Base-by-base conservation (phyloP, 2,888 invertebrate genomes). In the Polylopha cassiicola region DNA sequence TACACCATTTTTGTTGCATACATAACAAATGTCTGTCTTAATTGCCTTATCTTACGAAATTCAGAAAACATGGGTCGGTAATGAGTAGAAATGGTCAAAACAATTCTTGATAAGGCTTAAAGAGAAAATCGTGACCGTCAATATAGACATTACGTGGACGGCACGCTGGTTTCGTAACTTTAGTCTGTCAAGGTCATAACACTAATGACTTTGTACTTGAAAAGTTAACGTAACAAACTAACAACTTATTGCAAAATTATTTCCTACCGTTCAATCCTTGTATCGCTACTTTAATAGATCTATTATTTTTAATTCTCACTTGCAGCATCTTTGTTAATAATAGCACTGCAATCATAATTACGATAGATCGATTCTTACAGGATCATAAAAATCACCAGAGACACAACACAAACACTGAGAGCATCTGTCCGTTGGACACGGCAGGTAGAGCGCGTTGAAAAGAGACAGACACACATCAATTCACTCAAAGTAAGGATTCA, bases 171-270 rank as follows among this genome's bases (percentile, higher is more conserved):
- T 73, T 76, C 62, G 65, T 76, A 74, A 71, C 64, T 65, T 33
- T 68, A 57, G 68, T 63, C 63, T 69, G 62, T 69, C 79, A 81
- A 82, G 82, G 81, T 75, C 73, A 65, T 57, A 49, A 50, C 52
- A 63, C 58, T 71, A 76, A 78, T 69, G 67, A 69, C 65, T 73
- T 68, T 73, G 68, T 73, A 73, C 73, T 73, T 73, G 62, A 75
- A 75, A 72, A 55, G 53, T 58, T 58, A 53, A 64, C 54, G 51
- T 62, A 63, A 59, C 47, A 48, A 46, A 53, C 51, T 46, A 43
- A 54, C 55, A 50, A 56, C 48, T 49, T 50, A 60, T 55, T 58
- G 54, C 53, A 46, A 47, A 45, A 53, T 53, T 54, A 54, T 49
- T 51, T 51, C 46, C 39, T 48, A 51, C 32, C 53, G 45, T 41